Conservation (phyloP, 2,797 vertebrate genomes). For the Eospalax fontanierii region DNA sequence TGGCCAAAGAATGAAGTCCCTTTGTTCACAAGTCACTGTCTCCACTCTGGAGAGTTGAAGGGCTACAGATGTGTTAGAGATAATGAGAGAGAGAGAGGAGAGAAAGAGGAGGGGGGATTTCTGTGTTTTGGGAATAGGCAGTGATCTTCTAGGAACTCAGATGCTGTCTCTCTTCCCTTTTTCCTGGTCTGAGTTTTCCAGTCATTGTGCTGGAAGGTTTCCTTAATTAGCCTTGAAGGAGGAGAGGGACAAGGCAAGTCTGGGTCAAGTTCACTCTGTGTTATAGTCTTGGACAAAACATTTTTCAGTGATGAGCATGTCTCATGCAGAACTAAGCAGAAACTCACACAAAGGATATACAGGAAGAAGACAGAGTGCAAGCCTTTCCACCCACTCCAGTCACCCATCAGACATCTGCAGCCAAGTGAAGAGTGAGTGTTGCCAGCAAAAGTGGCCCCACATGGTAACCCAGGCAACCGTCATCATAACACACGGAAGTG, state of each 20-base stretch:
- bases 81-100: not conserved
- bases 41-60: not conserved
- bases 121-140: not conserved
- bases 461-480: not conserved
- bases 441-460: not conserved
- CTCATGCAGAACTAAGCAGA: not conserved
- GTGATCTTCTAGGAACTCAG: not conserved
- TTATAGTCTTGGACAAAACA: not conserved
- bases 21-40: not conserved
- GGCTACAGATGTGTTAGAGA: not conserved
- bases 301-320: not conserved
- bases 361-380: not conserved
- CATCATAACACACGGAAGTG: not conserved
- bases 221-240: not conserved
- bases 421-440: not conserved
- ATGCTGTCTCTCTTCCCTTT: too few relatives aligned
- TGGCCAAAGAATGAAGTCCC: not conserved
- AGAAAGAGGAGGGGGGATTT: not conserved
- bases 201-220: not conserved
- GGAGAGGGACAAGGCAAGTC: not conserved
- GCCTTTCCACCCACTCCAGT: not conserved
- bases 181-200: not conserved
- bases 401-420: not conserved
- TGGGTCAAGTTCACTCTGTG: not conserved
- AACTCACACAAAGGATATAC: not conserved